Conservation (phyloP, 1,140 invertebrate genomes). For the Penaeus indicus region DNA sequence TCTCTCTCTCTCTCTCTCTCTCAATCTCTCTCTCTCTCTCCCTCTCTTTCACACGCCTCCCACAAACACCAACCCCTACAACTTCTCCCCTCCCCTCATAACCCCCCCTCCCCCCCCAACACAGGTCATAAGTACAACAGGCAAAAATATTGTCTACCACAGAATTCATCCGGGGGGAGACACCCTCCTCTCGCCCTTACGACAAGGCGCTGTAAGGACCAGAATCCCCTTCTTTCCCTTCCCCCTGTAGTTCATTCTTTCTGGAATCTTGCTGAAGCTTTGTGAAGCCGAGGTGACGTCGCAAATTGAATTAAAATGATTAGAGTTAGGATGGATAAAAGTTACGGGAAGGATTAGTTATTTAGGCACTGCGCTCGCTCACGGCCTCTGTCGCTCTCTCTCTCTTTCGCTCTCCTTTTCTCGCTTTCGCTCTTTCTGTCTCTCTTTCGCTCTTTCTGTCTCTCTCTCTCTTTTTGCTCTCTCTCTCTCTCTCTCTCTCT, state of each 20-base stretch:
- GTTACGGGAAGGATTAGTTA: conserved; percentile 52
- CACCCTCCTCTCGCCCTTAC: neutral
- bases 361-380: neutral
- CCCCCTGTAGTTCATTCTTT: conserved; percentile 34
- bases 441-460: neutral
- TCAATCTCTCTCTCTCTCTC: too few relatives aligned
- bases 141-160: too few relatives aligned
- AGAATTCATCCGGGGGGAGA: too few relatives aligned
- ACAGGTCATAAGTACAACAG: too few relatives aligned
- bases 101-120: too few relatives aligned
- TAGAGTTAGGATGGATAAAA: conserved; percentile 55
- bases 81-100: too few relatives aligned
- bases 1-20: too few relatives aligned
- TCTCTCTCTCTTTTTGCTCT: neutral
- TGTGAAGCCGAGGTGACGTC: conserved; percentile 49
- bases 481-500: neutral
- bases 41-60: too few relatives aligned
- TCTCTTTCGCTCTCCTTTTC: neutral
- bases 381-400: neutral
- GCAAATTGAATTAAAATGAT: conserved; percentile 62
- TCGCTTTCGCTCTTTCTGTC: neutral
- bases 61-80: too few relatives aligned
- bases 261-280: conserved; percentile 46
- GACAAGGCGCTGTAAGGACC: neutral
- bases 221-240: neutral